Percentiles rank a stretch among this genome's conserved stretches.
These are phyloP conservation scores for Alosa alosa DNA, from an alignment of 2,113 vertebrate species.

Conservation along the genomic window DNA sequence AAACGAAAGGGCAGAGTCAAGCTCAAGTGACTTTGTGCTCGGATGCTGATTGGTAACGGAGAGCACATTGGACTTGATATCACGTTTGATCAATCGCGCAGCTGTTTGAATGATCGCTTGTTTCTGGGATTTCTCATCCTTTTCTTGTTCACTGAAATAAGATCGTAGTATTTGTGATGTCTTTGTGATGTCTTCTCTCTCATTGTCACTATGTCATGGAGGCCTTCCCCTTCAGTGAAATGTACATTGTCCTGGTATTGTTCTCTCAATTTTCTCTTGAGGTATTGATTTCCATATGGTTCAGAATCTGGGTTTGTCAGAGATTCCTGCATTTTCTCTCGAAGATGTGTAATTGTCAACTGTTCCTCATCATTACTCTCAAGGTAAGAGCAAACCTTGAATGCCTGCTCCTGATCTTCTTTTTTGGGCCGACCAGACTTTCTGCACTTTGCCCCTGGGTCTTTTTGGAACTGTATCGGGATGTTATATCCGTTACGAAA, in stretches of 20 bases:
- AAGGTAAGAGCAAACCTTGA: conserved; percentile 29
- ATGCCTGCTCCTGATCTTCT: conserved; percentile 30
- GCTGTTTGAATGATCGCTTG: no score
- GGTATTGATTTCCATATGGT: conserved; percentile 21
- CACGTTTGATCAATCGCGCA: no score
- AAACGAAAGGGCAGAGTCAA: no score
- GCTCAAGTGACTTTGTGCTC: no score
- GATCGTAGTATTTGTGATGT: no score
- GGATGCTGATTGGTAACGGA: no score
- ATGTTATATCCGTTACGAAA: background rate
- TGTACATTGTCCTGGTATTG: conserved; percentile 19
- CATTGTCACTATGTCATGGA: background rate
- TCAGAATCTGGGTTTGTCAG: conserved; percentile 14
- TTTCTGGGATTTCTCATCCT: no score
- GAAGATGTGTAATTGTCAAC: conserved; percentile 16
- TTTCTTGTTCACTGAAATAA: no score
- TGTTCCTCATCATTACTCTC: conserved; percentile 30
- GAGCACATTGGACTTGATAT: no score
- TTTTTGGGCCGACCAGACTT: conserved; percentile 26
- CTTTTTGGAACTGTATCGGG: conserved; percentile 15
- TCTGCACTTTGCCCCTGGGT: conserved; percentile 17
- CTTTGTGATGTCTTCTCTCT: no score
- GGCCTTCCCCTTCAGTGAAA: conserved; percentile 19
- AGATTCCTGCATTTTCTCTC: conserved; percentile 21
- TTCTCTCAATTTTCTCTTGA: conserved; percentile 24